Evolutionary conservation across 1,140 invertebrate species (phyloP), one percentile per base, ranked within the genome.

Genomic region (Cylas formicarius): DNA sequence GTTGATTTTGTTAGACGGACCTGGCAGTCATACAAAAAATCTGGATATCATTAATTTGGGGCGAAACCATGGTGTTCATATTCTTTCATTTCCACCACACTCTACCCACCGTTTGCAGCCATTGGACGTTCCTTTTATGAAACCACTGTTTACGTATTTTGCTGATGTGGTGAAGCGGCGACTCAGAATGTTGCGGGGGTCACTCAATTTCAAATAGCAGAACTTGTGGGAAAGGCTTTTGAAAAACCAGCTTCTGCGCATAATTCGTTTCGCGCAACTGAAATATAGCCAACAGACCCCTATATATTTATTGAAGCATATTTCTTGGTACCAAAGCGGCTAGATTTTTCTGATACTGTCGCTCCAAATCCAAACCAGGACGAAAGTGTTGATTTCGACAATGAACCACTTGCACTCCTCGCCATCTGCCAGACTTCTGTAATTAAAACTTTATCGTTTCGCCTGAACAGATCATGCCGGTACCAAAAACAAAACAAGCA

Each of bases 81-180:
- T n/a, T n/a, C n/a, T n/a, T n/a, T n/a, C n/a, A n/a, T n/a, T n/a
- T n/a, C n/a, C n/a, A n/a, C n/a, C n/a, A n/a, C n/a, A n/a, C n/a
- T n/a, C n/a, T n/a, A 58, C 55, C 17, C 61, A 66, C 39, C 51
- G 55, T 22, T 38, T 66, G n/a, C 63, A 66, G 38, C 57, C 59
- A 13, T 41, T 63, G 9, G 62, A 66, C 44, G 52, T 60, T 11
- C 40, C 19, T 50, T n/a, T 57, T 39, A 60, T 58, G 50, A 48
- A 46, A 32, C 53, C 57, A 16, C 31, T 57, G 8, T 51, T 28
- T 21, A 27, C 28, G 11, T 29, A 28, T 58, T 55, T 44, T 44
- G 61, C 74, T 73, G 52, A 56, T 36, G 67, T 66, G 18, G 14
- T 17, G 19, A 27, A 22, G 23, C 18, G 10, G n/a, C 41, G 44